Evolutionary conservation across 2,113 vertebrate genomes (phyloP).

Genomic region (Seriola rivoliana): DNA sequence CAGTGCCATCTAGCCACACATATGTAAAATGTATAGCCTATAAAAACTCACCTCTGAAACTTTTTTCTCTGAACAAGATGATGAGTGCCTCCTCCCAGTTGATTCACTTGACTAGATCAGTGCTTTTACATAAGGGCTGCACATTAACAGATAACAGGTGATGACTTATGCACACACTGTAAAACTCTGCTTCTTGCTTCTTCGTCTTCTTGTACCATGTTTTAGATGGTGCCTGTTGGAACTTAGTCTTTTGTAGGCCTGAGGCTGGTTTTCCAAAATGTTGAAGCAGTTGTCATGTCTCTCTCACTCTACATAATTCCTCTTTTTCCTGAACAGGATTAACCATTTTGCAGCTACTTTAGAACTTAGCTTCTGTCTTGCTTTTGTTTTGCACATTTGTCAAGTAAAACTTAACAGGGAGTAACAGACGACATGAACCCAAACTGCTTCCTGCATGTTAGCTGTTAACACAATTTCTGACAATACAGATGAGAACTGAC

Average conservation of each 20-base stretch:
- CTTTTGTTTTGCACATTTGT: constrained; percentile 21
- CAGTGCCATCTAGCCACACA: constrained; percentile 68
- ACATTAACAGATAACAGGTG: constrained; percentile 29
- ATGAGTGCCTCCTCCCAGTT: constrained; percentile 69
- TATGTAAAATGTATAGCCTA: constrained; percentile 38
- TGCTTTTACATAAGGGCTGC: constrained; percentile 69
- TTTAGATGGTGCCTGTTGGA: constrained; percentile 23
- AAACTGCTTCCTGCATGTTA: constrained; percentile 21
- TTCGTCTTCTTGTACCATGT: background rate
- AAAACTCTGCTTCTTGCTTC: constrained; percentile 18
- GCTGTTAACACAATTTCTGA: constrained; percentile 9
- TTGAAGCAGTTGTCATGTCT: background rate
- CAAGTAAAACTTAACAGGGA: constrained; percentile 6
- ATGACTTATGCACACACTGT: constrained; percentile 23
- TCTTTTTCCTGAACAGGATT: constrained; percentile 4
- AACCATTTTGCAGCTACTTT: constrained; percentile 6
- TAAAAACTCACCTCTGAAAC: constrained; percentile 31
- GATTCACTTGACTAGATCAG: constrained; percentile 41
- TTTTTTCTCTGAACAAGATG: constrained; percentile 23
- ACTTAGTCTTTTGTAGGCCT: constrained; percentile 9
- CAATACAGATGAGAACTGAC: background rate
- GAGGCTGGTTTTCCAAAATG: constrained; percentile 18
- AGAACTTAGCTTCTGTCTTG: background rate
- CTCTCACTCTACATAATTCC: background rate
- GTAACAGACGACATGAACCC: background rate